A percentile compares a stretch with the other conserved stretches of the same genome.
Conservation (phyloP, 2,113 vertebrate species). For the Sminthopsis crassicaudata region DNA sequence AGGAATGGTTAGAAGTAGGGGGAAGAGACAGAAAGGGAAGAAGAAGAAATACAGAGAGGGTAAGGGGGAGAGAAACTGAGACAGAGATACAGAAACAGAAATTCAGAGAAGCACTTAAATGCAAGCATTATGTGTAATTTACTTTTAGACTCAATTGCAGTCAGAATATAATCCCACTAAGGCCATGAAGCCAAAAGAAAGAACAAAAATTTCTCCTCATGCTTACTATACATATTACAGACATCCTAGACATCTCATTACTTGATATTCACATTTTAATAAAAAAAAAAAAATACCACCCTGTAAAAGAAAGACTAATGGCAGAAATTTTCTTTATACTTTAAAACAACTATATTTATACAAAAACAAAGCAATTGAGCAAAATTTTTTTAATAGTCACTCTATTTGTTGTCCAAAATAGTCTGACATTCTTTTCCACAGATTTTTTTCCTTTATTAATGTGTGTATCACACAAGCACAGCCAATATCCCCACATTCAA, state of each 20-base stretch:
- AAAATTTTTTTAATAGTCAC: constrained; percentile 30
- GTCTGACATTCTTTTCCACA: constrained; percentile 13
- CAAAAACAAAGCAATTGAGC: constrained; percentile 17
- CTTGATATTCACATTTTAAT: background rate
- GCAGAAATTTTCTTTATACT: constrained; percentile 30
- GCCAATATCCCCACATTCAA: background rate
- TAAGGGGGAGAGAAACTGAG: too few species aligned
- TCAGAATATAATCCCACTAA: background rate
- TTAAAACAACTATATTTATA: constrained; percentile 27
- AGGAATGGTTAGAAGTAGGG: background rate
- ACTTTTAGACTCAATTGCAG: too few species aligned
- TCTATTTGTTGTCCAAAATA: background rate
- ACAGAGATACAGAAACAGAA: background rate
- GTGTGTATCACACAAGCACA: background rate
- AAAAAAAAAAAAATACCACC: background rate
- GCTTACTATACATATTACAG: background rate
- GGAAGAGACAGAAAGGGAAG: too few species aligned
- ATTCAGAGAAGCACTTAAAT: too few species aligned
- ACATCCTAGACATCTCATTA: background rate
- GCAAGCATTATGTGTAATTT: too few species aligned
- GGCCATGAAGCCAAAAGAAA: constrained; percentile 3
- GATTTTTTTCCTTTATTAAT: constrained; percentile 2
- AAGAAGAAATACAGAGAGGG: background rate
- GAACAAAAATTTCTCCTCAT: background rate
- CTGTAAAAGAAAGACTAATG: constrained; percentile 11